phyloP scores from a whole-genome alignment of 1,140 invertebrate genomes.

The Platorchestia sp. region DNA sequence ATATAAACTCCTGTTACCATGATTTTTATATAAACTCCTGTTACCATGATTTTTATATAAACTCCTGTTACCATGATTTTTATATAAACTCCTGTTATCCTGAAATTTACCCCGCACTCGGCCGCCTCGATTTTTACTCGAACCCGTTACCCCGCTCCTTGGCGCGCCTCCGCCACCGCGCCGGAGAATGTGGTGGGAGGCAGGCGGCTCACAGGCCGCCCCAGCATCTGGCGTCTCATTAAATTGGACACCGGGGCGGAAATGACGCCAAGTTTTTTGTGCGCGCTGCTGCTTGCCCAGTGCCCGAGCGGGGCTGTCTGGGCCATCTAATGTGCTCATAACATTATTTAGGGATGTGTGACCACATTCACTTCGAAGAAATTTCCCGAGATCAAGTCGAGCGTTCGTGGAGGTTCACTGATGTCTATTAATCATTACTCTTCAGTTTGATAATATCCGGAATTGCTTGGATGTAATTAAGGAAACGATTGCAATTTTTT shows the following conservation, averaged over 20 bases:
- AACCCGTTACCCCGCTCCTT: no score
- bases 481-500: no score
- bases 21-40: no score
- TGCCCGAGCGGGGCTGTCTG: background rate
- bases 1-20: no score
- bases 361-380: background rate
- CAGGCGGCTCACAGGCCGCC: background rate
- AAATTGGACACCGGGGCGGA: constrained; percentile 43
- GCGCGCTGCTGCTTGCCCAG: background rate
- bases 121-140: no score
- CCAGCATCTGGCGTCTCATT: constrained; percentile 30
- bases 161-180: background rate
- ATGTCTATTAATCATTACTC: no score
- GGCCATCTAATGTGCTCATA: background rate
- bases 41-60: no score
- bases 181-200: background rate
- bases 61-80: no score
- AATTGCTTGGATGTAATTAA: no score
- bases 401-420: background rate
- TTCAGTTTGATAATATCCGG: no score
- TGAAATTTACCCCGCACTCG: background rate
- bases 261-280: constrained; percentile 46
- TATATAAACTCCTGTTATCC: no score
- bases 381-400: background rate
- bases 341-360: background rate